A percentile compares a stretch with the other conserved stretches of the same genome.
Evolutionary conservation across 1,140 invertebrate genomes (phyloP).

Genomic region (Drosophila ercepeae): DNA sequence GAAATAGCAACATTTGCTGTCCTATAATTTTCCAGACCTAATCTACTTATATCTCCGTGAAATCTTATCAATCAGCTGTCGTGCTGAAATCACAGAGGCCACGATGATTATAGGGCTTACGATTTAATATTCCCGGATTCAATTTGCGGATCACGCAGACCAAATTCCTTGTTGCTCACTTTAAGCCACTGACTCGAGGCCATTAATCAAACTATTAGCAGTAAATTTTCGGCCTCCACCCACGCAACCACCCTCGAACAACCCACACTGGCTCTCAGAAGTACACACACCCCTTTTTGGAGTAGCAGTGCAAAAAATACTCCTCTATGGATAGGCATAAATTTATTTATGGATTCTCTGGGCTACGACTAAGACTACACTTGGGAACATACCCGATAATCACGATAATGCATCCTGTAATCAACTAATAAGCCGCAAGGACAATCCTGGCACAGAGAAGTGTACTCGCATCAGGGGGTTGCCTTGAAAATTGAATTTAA

Average conservation of each 20-base stretch:
- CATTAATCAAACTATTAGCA: conserved; percentile 84
- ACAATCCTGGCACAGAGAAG: conserved; percentile 42
- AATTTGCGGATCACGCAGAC: conserved; percentile 20
- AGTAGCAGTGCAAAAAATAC: conserved; percentile 37
- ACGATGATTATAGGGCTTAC: conserved; percentile 55
- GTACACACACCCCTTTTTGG: conserved; percentile 39
- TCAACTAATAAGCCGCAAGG: conserved; percentile 82
- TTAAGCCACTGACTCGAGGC: conserved; percentile 49
- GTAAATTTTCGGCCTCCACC: conserved; percentile 53
- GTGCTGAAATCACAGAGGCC: conserved; percentile 27
- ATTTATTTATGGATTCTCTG: conserved; percentile 69
- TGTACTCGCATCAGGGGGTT: conserved; percentile 41
- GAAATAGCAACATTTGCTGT: conserved; percentile 70
- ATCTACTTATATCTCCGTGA: conserved; percentile 58
- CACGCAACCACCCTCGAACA: conserved; percentile 5
- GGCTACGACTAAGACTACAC: no score
- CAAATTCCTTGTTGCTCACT: conserved; percentile 47
- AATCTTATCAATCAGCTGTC: conserved; percentile 68
- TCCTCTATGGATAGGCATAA: conserved; percentile 4
- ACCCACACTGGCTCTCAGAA: background rate
- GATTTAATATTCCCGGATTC: conserved; percentile 39
- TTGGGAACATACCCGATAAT: conserved; percentile 75
- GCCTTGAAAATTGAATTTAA: conserved; percentile 82
- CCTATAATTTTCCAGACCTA: conserved; percentile 58
- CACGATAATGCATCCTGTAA: conserved; percentile 84